Percentiles rank a stretch among this genome's conserved stretches.
phyloP scores from a whole-genome alignment of 2,888 invertebrate species.

The Himalopsyche tibetana region DNA sequence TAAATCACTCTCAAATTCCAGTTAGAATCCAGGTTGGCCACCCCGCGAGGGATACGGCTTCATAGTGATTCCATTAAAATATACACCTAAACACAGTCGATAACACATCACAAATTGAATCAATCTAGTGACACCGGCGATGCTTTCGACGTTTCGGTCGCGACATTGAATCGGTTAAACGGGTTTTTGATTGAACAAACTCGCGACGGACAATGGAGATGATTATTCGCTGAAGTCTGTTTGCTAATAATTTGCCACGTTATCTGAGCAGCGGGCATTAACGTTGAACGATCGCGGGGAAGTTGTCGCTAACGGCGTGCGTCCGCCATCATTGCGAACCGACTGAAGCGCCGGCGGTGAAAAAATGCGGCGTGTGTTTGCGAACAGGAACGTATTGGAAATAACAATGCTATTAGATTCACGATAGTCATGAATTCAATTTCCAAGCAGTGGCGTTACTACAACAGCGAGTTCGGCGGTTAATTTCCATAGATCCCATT shows the following conservation, averaged over 20 bases:
- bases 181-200: constrained; percentile 27
- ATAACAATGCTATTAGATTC: neutral
- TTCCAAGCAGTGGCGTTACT: too few species aligned
- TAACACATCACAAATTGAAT: constrained; percentile 34
- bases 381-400: constrained; percentile 46
- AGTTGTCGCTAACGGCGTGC: constrained; percentile 44
- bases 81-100: constrained; percentile 30
- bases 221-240: constrained; percentile 26
- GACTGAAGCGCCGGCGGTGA: constrained; percentile 51
- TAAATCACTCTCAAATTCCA: constrained; percentile 7
- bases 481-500: too few species aligned
- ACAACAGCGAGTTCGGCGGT: too few species aligned
- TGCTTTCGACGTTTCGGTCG: constrained; percentile 34
- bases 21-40: constrained; percentile 34
- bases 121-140: constrained; percentile 34
- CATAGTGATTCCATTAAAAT: constrained; percentile 26
- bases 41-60: constrained; percentile 30
- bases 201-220: constrained; percentile 28
- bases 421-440: too few species aligned
- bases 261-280: constrained; percentile 41
- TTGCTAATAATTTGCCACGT: constrained; percentile 48
- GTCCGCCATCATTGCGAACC: constrained; percentile 47
- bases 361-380: constrained; percentile 47
- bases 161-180: constrained; percentile 34
- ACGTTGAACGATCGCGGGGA: neutral